Conservation (phyloP, 1,140 invertebrate genomes). For the Pollicipes pollicipes region DNA sequence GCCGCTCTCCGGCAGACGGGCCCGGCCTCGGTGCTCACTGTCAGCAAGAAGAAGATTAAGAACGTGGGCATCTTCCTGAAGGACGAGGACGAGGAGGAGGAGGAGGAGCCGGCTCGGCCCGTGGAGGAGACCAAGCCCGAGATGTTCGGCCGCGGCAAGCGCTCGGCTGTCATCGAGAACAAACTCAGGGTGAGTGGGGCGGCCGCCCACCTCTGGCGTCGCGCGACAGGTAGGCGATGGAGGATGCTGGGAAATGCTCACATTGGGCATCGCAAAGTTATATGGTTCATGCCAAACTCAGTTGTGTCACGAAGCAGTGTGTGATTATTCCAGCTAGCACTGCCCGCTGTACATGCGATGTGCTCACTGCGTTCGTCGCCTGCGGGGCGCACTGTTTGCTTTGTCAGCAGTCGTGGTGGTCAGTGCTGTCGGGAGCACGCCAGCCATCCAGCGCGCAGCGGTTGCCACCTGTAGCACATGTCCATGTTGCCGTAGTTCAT, state of each 20-base stretch:
- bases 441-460: too few species aligned
- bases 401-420: too few species aligned
- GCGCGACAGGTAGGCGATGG: background rate
- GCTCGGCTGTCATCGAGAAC: constrained; percentile 84
- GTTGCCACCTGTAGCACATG: too few species aligned
- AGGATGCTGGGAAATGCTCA: constrained; percentile 9
- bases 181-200: constrained; percentile 63
- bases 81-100: constrained; percentile 50
- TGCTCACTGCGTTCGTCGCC: too few species aligned
- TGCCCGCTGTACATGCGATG: too few species aligned
- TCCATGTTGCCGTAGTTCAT: too few species aligned
- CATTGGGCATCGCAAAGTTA: too few species aligned
- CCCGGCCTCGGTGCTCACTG: constrained; percentile 61
- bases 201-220: constrained; percentile 5
- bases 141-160: constrained; percentile 58
- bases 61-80: constrained; percentile 93
- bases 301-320: too few species aligned
- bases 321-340: too few species aligned
- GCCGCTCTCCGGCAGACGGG: background rate
- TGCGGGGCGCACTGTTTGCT: too few species aligned
- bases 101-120: constrained; percentile 58
- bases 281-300: too few species aligned
- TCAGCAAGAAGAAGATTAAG: constrained; percentile 87
- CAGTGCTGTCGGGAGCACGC: too few species aligned
- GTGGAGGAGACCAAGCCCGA: constrained; percentile 45